Base-by-base conservation (phyloP, 2,888 invertebrate species). In the Aleiodes leptofemur region DNA sequence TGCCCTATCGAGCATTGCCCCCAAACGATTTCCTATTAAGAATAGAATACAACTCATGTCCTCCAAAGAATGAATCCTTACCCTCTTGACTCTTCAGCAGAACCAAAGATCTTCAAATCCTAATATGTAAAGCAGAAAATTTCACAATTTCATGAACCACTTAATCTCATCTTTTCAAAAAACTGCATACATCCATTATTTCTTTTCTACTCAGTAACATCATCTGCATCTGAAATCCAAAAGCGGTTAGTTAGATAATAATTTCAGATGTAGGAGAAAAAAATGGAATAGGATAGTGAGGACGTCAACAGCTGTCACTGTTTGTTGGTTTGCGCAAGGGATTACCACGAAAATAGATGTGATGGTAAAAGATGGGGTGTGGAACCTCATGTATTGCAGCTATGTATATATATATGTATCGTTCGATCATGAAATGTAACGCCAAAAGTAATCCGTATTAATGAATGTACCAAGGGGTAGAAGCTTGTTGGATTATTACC, bases 301-400 rank as follows among this genome's bases (percentile, higher is more conserved):
- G 82, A 64, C 83, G 83, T 87, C 83, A 86, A 83, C 88, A 88
- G 88, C 88, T 88, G 88, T 84, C 83, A 84, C 83, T 87, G 84
- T 86, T 87, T 87, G 88, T 87, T 87, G 88, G 85, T 86, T 87
- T 85, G 85, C 84, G 80, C 76, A 77, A 79, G 83, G 87, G 87
- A 87, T 88, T 88, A 88, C 84, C 53, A 85, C 82, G 85, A 84
- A 86, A 87, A 87, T 87, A 86, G 84, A 85, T 85, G 82, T 79
- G 77, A 71, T 73, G 77, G 79, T 64, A 59, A 38, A 34, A 23
- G 23, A 23, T 23, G 56, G 43, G 66, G 31, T 72, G 83, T 77
- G 23, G 23, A 2, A 23, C 23, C 76, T 61, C 48, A 16, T 72
- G 82, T 77, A 76, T 61, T 56, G 34, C 61, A 43, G 69, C 55